Percentiles rank a stretch among this genome's conserved stretches.
Conservation (phyloP, 2,113 vertebrate genomes). For the Erinaceus europaeus region DNA sequence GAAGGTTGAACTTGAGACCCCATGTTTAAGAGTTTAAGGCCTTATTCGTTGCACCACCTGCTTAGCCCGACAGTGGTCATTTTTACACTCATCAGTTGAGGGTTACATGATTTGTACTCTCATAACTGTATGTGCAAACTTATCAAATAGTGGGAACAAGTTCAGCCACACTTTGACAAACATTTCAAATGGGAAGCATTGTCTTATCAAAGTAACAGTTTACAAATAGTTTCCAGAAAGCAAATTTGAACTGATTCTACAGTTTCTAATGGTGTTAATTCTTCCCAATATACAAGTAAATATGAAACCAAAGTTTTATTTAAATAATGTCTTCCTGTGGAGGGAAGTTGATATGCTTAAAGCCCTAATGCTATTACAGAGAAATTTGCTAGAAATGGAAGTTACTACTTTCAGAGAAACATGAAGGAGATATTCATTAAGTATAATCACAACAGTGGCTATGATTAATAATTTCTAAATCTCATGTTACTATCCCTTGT, state of each 20-base stretch:
- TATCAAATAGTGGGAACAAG: neutral
- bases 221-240: constrained; percentile 8
- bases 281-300: neutral
- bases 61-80: neutral
- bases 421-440: neutral
- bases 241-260: neutral
- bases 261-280: neutral
- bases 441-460: neutral
- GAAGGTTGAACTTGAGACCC: too few relatives aligned
- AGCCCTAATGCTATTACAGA: neutral
- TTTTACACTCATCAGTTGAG: neutral
- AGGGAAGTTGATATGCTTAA: neutral
- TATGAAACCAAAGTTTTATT: neutral
- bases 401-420: neutral
- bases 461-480: constrained; percentile 3
- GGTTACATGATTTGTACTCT: neutral
- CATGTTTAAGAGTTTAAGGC: too few relatives aligned
- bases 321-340: neutral
- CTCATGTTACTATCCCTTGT: neutral
- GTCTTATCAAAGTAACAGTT: constrained; percentile 13
- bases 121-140: neutral
- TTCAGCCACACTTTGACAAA: neutral
- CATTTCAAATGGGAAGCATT: neutral
- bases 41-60: too few relatives aligned
- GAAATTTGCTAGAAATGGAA: constrained; percentile 1